Evolutionary conservation across 2,888 invertebrate genomes (phyloP).

Genomic region (Sphinx pinastri): DNA sequence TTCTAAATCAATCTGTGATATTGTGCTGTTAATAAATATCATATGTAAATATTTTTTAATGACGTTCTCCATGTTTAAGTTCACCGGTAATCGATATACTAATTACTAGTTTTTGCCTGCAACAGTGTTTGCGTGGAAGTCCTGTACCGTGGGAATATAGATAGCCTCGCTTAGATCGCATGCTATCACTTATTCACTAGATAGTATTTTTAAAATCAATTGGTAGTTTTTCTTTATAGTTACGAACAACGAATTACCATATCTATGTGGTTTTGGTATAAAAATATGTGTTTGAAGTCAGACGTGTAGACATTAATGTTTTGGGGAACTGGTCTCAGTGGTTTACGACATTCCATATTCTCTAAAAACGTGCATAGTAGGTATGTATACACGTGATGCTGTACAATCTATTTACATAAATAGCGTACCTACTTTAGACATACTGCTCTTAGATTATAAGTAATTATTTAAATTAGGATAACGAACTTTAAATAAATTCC

Average conservation of each 20-base stretch:
- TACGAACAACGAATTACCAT: background rate
- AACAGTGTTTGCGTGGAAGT: constrained; percentile 13
- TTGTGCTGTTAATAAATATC: constrained; percentile 1
- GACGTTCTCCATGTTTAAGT: constrained; percentile 14
- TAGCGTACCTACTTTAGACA: too few species aligned
- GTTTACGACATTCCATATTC: too few species aligned
- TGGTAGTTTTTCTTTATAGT: background rate
- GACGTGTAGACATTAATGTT: too few species aligned
- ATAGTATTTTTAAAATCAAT: constrained; percentile 3
- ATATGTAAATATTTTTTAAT: background rate
- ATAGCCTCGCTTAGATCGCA: constrained; percentile 1
- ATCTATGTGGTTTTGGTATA: too few species aligned
- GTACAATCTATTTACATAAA: background rate
- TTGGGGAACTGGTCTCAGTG: too few species aligned
- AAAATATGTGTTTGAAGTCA: too few species aligned
- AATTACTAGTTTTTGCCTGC: constrained; percentile 22
- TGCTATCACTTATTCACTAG: constrained; percentile 11
- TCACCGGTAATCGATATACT: constrained; percentile 19
- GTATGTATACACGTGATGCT: background rate
- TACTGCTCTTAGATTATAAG: background rate
- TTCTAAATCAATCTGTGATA: background rate
- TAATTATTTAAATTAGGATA: constrained; percentile 21
- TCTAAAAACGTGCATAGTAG: background rate
- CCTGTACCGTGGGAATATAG: constrained; percentile 16
- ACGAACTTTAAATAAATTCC: background rate